Percentiles rank a stretch among this genome's conserved stretches.
These are phyloP conservation scores for Odocoileus virginianus DNA, from an alignment of 2,113 vertebrate species.

Conservation along the genomic window DNA sequence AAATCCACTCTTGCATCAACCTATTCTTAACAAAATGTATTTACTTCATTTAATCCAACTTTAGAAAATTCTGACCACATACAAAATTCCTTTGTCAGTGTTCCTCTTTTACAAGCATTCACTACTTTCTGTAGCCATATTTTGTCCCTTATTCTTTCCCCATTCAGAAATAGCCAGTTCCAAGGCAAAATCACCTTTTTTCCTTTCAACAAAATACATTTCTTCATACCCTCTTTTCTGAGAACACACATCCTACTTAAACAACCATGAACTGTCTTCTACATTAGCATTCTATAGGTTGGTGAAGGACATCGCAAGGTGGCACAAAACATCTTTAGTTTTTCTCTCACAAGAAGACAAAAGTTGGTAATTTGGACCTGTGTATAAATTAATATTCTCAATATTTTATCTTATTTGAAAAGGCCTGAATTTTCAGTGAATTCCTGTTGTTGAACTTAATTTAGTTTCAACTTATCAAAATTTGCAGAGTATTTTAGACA, in stretches of 20 bases:
- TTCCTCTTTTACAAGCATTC: background rate
- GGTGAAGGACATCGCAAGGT: background rate
- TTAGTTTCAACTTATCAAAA: background rate
- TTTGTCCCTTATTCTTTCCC: background rate
- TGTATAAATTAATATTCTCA: background rate
- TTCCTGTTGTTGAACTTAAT: background rate
- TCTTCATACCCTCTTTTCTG: background rate
- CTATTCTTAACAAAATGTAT: background rate
- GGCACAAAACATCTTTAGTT: background rate
- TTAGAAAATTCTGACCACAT: background rate
- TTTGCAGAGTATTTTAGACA: background rate
- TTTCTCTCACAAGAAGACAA: background rate
- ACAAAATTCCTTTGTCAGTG: background rate
- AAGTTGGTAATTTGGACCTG: background rate
- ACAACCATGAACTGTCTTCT: background rate
- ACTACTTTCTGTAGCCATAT: background rate
- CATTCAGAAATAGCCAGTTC: background rate
- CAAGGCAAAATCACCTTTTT: background rate
- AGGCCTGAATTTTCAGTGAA: background rate
- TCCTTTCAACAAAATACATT: background rate
- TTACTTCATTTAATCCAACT: background rate
- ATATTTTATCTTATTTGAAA: background rate
- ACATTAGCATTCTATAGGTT: background rate
- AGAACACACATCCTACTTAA: background rate
- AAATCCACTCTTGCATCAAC: background rate